Evolutionary conservation across 2,888 invertebrate species (phyloP), one percentile per base, ranked within the genome.

Genomic region (Epirrhoe tristata): DNA sequence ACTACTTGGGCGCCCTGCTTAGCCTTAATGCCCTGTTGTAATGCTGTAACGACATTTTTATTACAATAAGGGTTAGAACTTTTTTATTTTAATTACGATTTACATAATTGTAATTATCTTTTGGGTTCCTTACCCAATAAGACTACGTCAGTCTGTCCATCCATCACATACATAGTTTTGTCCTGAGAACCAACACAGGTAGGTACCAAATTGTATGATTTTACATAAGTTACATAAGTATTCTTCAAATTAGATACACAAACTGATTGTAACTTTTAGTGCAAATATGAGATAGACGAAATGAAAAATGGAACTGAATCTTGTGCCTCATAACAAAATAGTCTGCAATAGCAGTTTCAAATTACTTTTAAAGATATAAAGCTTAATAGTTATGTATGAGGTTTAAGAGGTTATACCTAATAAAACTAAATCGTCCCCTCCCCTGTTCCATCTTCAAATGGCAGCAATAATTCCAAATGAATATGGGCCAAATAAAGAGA

Each of bases 1-100:
- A 74, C 74, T 77, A 75, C 73, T 71, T 70, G 64, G 73, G 70
- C 56, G 34, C 61, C 55, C 34, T 52, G 67, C 66, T 72, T 66
- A 60, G 60, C 58, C 58, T 55, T 67, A 60, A 70, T 63, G 63
- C 55, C 34, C 65, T 60, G 55, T 58, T 63, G 58, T 67, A 67
- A 64, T 54, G 56, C 59, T n/a, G 57, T 72, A 69, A 69, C 60
- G 69, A 58, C 58, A 66, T 63, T 66, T 71, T 61, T 61, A 69
- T 64, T 59, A 48, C 56, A 31, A 43, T 60, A 60, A 52, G 56
- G 56, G 59, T 63, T 46, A 51, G 51, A 66, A 58, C n/a, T 62
- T 62, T 52, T 48, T 50, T 54, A 46, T 54, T 61, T 48, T 14
- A 48, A 48, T 48, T 16, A 48, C 48, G 39, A 12, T 43, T 43